Percentiles rank a stretch among this genome's conserved stretches.
phyloP scores from a whole-genome alignment of 92 coral and sea anemone species.

The Phenganax stokvisi region DNA sequence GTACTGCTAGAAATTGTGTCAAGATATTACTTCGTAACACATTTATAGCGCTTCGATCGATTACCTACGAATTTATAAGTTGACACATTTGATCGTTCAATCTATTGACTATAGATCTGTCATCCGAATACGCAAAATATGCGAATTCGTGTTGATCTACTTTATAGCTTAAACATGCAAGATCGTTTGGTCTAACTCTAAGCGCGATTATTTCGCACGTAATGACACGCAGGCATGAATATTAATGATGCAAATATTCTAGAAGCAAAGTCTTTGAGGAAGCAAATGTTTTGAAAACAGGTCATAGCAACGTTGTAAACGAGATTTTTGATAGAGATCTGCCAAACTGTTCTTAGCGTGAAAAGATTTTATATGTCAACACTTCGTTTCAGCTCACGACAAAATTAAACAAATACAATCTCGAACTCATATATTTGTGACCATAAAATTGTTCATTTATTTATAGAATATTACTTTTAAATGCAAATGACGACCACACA shows the following conservation, averaged over 20 bases:
- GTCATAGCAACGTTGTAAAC: constrained; percentile 3
- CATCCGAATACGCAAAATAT: no score
- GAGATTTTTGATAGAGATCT: neutral
- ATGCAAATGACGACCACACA: constrained; percentile 14
- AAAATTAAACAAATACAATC: neutral
- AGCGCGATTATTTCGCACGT: neutral
- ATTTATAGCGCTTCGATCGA: no score
- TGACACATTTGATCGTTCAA: no score
- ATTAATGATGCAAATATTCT: neutral
- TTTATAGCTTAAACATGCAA: no score
- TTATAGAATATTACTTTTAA: neutral
- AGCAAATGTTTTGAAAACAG: constrained; percentile 9
- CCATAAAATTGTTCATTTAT: neutral
- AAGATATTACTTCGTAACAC: no score
- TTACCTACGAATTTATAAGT: no score
- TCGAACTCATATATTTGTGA: neutral
- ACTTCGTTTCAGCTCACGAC: neutral
- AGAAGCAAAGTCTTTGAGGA: neutral
- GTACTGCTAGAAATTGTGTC: no score
- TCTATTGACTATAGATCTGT: no score
- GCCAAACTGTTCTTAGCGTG: neutral
- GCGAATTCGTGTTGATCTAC: no score
- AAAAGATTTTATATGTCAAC: neutral
- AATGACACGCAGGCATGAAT: neutral
- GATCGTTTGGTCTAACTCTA: neutral